Percentiles rank a stretch among this genome's conserved stretches.
Evolutionary conservation across 1,140 invertebrate species (phyloP).

Genomic region (Oreohelix idahoensis): DNA sequence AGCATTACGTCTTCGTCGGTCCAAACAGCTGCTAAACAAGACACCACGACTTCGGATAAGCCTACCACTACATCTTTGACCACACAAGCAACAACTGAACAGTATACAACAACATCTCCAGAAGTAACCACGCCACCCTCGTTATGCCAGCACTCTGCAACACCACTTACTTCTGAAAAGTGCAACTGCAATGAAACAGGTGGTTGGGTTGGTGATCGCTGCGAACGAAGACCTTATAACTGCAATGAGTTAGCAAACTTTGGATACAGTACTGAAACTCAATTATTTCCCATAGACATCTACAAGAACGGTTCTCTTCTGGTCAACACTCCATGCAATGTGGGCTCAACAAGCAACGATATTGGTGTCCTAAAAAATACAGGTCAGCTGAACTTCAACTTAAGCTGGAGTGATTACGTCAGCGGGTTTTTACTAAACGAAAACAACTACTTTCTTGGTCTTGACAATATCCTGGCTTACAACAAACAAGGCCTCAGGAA

Average conservation of each 20-base stretch:
- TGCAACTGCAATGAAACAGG: not conserved
- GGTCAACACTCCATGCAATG: not conserved
- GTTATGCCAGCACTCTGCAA: not conserved
- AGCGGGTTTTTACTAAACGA: not conserved
- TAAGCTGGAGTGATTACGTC: not conserved
- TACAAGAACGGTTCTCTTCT: not conserved
- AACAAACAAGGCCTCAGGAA: not conserved
- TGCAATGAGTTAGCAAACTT: not conserved
- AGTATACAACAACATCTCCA: not conserved
- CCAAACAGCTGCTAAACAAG: not conserved
- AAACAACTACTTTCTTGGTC: slow-evolving; percentile 6
- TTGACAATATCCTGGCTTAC: not conserved
- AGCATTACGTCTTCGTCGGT: not conserved
- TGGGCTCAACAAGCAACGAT: not conserved
- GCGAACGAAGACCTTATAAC: not conserved
- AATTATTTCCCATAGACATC: not conserved
- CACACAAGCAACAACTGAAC: not conserved
- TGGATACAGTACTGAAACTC: not conserved
- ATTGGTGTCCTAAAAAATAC: not conserved
- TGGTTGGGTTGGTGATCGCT: not conserved
- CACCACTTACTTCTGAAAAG: not conserved
- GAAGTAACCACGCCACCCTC: not conserved
- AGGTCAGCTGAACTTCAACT: not conserved
- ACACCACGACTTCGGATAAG: not conserved
- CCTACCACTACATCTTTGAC: not conserved